These are phyloP conservation scores for Cryptomyrus ogoouensis DNA, from an alignment of 2,113 vertebrate species.

Conservation along the genomic window DNA sequence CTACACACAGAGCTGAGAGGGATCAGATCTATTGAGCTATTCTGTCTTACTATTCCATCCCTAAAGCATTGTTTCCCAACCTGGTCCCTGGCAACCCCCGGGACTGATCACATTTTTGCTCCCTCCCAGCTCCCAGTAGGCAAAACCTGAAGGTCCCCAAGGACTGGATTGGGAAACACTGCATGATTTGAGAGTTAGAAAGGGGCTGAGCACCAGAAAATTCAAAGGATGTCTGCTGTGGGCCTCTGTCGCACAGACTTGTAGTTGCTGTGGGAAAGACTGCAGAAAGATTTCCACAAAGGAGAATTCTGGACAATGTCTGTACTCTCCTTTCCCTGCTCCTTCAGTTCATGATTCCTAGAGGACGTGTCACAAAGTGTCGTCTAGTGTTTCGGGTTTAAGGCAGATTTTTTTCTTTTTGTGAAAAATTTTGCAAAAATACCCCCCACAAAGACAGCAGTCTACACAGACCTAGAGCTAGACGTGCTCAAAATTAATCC, in stretches of 20 bases:
- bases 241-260: neutral
- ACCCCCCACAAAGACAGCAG: neutral
- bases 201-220: neutral
- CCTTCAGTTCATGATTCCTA: neutral
- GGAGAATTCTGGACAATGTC: neutral
- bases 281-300: neutral
- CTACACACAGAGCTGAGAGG: no score
- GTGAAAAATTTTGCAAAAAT: neutral
- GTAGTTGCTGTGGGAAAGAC: neutral
- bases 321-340: slow-evolving; percentile 18
- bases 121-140: neutral
- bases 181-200: neutral
- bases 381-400: neutral
- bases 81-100: no score
- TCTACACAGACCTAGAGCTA: neutral
- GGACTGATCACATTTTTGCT: neutral
- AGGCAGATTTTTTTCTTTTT: neutral
- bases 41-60: no score
- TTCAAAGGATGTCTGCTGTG: neutral
- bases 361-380: neutral
- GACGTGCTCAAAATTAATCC: neutral
- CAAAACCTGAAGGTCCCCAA: neutral
- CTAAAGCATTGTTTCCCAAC: no score
- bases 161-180: neutral
- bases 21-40: no score